These are phyloP conservation scores for Rhabditoides inermis DNA, from an alignment of 2,888 invertebrate genomes.

Conservation along the genomic window DNA sequence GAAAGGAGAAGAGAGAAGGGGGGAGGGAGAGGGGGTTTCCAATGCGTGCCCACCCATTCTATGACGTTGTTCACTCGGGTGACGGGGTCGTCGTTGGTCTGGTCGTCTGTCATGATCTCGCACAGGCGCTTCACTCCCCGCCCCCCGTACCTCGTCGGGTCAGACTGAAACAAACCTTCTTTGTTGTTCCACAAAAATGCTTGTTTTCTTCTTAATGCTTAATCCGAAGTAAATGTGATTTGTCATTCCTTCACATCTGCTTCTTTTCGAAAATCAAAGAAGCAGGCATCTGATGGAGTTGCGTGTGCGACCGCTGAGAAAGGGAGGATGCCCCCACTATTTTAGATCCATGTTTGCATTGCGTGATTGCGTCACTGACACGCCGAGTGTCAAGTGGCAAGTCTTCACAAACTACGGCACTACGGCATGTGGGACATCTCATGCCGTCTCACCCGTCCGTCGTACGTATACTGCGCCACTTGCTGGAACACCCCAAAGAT, in stretches of 20 bases:
- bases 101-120: constrained; percentile 16
- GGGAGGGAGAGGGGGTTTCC: too few species aligned
- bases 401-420: too few species aligned
- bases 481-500: constrained; percentile 38
- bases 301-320: too few species aligned
- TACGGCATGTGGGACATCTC: too few species aligned
- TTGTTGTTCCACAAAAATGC: too few species aligned
- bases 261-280: background rate
- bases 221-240: background rate
- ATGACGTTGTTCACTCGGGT: constrained; percentile 20
- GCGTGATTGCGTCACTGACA: too few species aligned
- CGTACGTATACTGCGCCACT: constrained; percentile 45
- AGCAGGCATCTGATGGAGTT: too few species aligned
- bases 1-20: too few species aligned
- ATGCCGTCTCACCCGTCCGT: constrained; percentile 37
- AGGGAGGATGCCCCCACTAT: too few species aligned
- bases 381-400: too few species aligned
- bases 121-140: constrained; percentile 18
- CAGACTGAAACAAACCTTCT: too few species aligned
- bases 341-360: too few species aligned
- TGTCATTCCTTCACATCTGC: background rate
- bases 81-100: constrained; percentile 15
- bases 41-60: constrained; percentile 23
- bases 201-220: background rate
- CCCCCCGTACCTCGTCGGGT: constrained; percentile 13